Conservation (phyloP, 64 coral and sea anemone genomes). For the Cladopsammia gracilis region DNA sequence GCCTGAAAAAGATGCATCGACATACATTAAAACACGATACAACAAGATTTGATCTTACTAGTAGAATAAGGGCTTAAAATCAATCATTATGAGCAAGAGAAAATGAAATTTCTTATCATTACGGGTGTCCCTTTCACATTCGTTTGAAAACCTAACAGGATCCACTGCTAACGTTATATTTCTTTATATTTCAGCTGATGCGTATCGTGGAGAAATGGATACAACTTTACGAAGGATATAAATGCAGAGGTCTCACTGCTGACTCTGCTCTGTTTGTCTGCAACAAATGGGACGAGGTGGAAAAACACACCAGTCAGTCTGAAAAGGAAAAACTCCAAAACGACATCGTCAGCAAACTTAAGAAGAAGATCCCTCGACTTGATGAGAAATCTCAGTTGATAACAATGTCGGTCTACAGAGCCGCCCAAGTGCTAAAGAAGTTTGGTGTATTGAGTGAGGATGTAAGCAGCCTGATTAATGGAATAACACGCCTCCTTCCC, state of each 20-base stretch:
- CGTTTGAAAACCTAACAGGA: too few species aligned
- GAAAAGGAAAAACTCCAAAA: not conserved
- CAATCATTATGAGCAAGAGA: too few species aligned
- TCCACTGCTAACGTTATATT: not conserved
- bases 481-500: not conserved
- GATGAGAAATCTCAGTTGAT: not conserved
- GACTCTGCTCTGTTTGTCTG: constrained; percentile 12
- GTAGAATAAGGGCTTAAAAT: too few species aligned
- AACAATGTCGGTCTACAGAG: not conserved
- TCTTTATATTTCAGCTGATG: not conserved
- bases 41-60: too few species aligned
- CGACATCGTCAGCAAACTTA: not conserved
- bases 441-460: not conserved
- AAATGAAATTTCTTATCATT: too few species aligned
- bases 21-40: too few species aligned
- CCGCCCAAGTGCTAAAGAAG: not conserved
- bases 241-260: not conserved
- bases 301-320: not conserved
- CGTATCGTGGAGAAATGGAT: not conserved
- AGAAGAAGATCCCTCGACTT: not conserved
- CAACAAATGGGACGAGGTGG: constrained; percentile 13
- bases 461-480: not conserved
- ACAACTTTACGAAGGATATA: not conserved
- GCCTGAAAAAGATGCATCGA: too few species aligned
- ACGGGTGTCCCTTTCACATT: too few species aligned